Base-by-base conservation (phyloP, 1,140 invertebrate species). In the Sipha flava region DNA sequence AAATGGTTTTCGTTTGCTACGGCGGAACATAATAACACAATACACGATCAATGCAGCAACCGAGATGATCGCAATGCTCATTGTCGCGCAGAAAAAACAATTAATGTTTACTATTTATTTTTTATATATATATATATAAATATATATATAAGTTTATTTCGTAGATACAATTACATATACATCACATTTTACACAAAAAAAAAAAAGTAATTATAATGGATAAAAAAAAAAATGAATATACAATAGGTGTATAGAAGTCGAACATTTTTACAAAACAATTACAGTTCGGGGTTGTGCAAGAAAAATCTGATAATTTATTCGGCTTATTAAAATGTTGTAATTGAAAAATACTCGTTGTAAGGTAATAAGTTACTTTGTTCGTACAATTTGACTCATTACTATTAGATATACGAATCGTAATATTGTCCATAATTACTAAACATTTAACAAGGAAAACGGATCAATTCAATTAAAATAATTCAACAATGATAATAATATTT, bases 141-240 rank as follows among this genome's bases (percentile, higher is more conserved):
- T 66, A 43, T 59, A 31, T 59, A 59, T 59, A 29, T 66, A 26
- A 23, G 37, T 66, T 66, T 66, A 66, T 66, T 66, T 66, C 37
- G 37, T 66, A n/a, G n/a, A 59, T 59, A 43, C 21, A 43, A 40
- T 66, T 21, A 64, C 31, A 37, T 66, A 66, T 66, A 66, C 62
- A 66, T 66, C 64, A 66, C 64, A 43, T 66, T 66, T 66, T 66
- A 43, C 64, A 66, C 23, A 26, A 66, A 64, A 21, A 66, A 66
- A 40, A 66, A 40, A 23, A 40, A 37, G 21, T 26, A 26, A 57
- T 57, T 26, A 7, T 29, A 5, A 66, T 66, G 7, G 14, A 43
- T 43, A 43, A 66, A 66, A 66, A 40, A 66, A 40, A 23, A 40
- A 37, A 37, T 26, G 12, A 57, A 26, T 26, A 7, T 29, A 5